Base-by-base conservation (phyloP, 1,140 invertebrate species). In the Amphibalanus amphitrite region DNA sequence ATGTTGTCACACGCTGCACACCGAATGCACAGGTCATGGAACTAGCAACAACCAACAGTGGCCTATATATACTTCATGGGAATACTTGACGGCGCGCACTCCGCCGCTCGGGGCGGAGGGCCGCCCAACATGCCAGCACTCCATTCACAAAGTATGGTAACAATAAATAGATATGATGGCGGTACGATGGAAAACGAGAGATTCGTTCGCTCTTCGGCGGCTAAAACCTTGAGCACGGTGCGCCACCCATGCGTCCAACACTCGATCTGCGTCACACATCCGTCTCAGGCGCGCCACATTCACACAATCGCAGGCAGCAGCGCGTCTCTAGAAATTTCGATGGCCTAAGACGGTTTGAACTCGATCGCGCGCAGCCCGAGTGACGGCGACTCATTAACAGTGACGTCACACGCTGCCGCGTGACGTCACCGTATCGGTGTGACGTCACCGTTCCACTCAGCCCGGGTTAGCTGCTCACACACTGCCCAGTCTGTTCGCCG, bases 101-200 rank as follows among this genome's bases (percentile, higher is more conserved):
- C 47, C 47, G 20, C 13, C 47, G 23, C n/a, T n/a, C n/a, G n/a
- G n/a, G n/a, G 17, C 10, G 47, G 47, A 59, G 47, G 17, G 23
- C 20, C 10, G 47, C n/a, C 47, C 47, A 59, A 8, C 10, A 59
- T 59, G 10, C 47, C 47, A 59, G 10, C 20, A 59, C 47, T 59
- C 47, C 47, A 59, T 59, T 59, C 47, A 59, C 47, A 59, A 59
- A 59, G 47, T 59, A 59, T 59, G 47, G 47, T 59, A 59, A 59
- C 47, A 59, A 59, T 59, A 59, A 59, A 59, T 59, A 59, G 47
- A 59, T 59, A 59, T 59, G 47, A 59, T 59, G 47, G 47, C 47
- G 47, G 10, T 23, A 23, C 47, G 47, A 59, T 59, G 47, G 47
- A 59, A n/a, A 59, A 59, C 47, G 47, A 59, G 47, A 23, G 23